A percentile compares a stretch with the other conserved stretches of the same genome.
These are phyloP conservation scores for Zonotrichia leucophrys DNA, from an alignment of 2,113 vertebrate genomes.

Conservation along the genomic window DNA sequence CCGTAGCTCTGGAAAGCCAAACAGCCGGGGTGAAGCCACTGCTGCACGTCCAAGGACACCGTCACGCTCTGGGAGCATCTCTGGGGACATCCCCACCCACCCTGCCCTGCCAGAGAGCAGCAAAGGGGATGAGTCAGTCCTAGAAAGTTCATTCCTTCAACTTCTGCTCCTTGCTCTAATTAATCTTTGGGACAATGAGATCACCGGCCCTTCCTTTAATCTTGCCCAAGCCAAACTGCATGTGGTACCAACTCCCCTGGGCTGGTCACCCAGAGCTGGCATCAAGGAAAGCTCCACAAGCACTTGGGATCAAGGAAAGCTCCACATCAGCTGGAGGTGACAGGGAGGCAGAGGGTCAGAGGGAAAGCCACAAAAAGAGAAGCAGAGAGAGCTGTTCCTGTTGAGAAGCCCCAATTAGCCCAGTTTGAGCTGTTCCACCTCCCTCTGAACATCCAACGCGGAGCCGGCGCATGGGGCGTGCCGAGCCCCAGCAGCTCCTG, in stretches of 20 bases:
- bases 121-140: conserved; percentile 38
- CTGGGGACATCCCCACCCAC: conserved; percentile 50
- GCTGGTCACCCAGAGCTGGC: background rate
- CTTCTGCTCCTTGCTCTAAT: conserved; percentile 19
- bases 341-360: background rate
- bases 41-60: background rate
- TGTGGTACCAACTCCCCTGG: background rate
- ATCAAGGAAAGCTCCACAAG: background rate
- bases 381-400: background rate
- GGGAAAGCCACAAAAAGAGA: background rate
- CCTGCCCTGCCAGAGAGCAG: background rate
- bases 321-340: rapidly evolving
- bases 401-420: background rate
- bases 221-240: background rate
- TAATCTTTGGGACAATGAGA: background rate
- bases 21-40: background rate
- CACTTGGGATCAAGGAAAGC: background rate
- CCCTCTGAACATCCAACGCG: background rate
- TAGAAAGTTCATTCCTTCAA: conserved; percentile 16
- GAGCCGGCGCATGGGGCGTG: background rate
- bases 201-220: background rate
- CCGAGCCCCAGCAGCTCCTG: background rate
- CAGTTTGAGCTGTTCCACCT: background rate
- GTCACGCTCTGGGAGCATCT: background rate
- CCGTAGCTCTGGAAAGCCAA: rapidly evolving